phyloP scores from a whole-genome alignment of 2,888 invertebrate species.

The Tromatobia lineatoria region DNA sequence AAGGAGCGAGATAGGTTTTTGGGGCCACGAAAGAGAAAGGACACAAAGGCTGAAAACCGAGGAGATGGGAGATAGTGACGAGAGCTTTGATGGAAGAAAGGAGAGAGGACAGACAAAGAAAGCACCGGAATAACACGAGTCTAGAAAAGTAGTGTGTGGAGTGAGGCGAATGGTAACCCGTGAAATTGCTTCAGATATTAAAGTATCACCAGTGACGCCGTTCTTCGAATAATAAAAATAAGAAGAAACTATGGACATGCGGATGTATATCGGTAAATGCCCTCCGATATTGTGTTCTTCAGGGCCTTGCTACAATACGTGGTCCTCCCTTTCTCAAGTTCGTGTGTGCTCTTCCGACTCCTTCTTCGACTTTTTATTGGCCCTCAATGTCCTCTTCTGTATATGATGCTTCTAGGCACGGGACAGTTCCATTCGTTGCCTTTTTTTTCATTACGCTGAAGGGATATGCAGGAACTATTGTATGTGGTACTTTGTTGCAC shows the following conservation, averaged over 20 bases:
- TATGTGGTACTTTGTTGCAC: constrained; percentile 20
- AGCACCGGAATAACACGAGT: constrained; percentile 47
- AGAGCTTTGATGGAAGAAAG: constrained; percentile 75
- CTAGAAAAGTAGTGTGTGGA: constrained; percentile 39
- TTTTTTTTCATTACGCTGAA: constrained; percentile 34
- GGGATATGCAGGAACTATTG: neutral
- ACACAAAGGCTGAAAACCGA: constrained; percentile 48
- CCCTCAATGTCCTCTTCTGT: constrained; percentile 25
- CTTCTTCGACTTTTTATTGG: constrained; percentile 38
- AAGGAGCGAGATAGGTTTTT: constrained; percentile 47
- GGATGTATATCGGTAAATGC: constrained; percentile 38
- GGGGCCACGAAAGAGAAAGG: constrained; percentile 59
- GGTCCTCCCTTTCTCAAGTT: constrained; percentile 19
- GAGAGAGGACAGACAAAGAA: constrained; percentile 71
- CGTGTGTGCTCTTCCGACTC: constrained; percentile 21
- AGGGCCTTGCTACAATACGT: neutral
- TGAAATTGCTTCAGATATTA: constrained; percentile 76
- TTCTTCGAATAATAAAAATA: constrained; percentile 64
- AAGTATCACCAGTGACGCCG: constrained; percentile 69
- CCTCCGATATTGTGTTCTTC: constrained; percentile 34
- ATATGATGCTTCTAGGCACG: constrained; percentile 1
- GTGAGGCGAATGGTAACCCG: constrained; percentile 57
- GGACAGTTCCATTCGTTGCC: constrained; percentile 11
- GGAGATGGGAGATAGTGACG: constrained; percentile 40
- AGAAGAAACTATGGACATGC: constrained; percentile 8